Conservation (phyloP, 2,797 vertebrate genomes). For the Poeciliopsis turneri region DNA sequence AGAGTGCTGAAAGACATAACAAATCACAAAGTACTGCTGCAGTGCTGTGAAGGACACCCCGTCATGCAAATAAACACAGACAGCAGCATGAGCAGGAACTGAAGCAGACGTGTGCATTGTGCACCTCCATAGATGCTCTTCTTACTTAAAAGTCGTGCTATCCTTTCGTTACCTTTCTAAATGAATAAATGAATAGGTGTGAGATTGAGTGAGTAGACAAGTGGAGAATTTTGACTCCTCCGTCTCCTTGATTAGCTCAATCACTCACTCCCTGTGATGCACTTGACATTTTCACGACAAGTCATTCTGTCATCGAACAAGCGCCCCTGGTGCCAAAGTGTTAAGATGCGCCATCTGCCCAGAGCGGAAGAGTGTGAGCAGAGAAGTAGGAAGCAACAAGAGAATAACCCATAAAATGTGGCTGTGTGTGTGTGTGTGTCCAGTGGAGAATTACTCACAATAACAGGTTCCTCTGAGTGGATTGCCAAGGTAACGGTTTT, state of each 20-base stretch:
- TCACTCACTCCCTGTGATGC: conserved; percentile 77
- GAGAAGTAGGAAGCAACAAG: conserved; percentile 9
- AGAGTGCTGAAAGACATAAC: conserved; percentile 51
- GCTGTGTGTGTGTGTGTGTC: conserved; percentile 34
- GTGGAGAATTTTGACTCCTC: conserved; percentile 61
- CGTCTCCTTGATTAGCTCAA: conserved; percentile 75
- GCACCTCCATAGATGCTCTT: conserved; percentile 11
- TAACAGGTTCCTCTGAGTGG: conserved; percentile 94
- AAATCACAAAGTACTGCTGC: conserved; percentile 54
- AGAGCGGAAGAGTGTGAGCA: conserved; percentile 49
- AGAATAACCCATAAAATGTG: conserved; percentile 48
- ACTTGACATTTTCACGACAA: conserved; percentile 78
- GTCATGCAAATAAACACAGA: conserved; percentile 54
- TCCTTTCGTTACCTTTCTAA: conserved; percentile 56
- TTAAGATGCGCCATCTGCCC: conserved; percentile 77
- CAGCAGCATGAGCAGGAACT: conserved; percentile 25
- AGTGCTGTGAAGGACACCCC: conserved; percentile 67
- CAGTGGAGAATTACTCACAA: conserved; percentile 87
- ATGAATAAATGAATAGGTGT: conserved; percentile 53
- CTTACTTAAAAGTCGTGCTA: conserved; percentile 24
- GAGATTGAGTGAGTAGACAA: conserved; percentile 51
- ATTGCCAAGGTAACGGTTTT: conserved; percentile 96
- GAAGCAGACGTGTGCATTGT: conserved; percentile 14
- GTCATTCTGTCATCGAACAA: conserved; percentile 74
- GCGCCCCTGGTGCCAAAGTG: conserved; percentile 72